Conservation (phyloP, 2,113 vertebrate genomes). For the Seriola aureovittata region DNA sequence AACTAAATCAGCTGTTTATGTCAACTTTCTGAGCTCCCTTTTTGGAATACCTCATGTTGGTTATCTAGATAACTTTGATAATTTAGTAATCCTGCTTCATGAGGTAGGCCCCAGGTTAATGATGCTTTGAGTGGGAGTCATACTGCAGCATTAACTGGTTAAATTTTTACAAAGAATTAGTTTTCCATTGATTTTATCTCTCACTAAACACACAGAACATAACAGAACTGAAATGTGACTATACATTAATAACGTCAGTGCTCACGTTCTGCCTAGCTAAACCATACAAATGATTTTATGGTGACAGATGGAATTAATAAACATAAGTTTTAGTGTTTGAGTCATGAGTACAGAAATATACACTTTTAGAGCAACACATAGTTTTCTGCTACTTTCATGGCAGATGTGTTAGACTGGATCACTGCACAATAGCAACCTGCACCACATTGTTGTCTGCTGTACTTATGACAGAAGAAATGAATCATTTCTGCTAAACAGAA, state of each 20-base stretch:
- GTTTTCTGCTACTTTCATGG: background rate
- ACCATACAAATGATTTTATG: background rate
- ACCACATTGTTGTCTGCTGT: background rate
- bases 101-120: background rate
- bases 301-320: background rate
- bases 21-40: background rate
- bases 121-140: background rate
- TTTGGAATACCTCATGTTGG: background rate
- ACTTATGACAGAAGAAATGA: background rate
- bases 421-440: background rate
- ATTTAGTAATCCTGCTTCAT: background rate
- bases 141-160: background rate
- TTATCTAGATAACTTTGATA: background rate
- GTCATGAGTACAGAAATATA: background rate
- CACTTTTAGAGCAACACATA: background rate
- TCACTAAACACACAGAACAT: background rate
- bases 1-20: background rate
- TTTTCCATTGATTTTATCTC: slow-evolving; percentile 23
- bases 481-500: background rate
- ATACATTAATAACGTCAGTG: background rate
- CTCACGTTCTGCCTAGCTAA: background rate
- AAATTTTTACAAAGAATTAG: slow-evolving; percentile 16
- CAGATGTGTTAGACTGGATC: background rate
- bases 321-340: background rate
- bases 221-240: background rate